phyloP scores from a whole-genome alignment of 1,140 invertebrate species.

The Drosophila watanabei region DNA sequence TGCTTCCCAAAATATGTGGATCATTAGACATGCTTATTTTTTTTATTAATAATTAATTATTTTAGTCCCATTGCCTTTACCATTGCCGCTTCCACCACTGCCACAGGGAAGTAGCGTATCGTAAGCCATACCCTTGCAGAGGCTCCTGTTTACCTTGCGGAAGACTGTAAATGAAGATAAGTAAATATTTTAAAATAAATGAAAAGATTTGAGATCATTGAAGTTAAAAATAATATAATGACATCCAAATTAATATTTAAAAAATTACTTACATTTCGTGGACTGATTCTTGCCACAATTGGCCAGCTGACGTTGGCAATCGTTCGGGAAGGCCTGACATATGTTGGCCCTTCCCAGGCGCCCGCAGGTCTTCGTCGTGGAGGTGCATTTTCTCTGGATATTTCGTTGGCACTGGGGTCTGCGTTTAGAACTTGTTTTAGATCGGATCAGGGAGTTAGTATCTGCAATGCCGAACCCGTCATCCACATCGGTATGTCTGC shows the following conservation, averaged over 20 bases:
- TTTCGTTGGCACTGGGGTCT: slow-evolving; percentile 19
- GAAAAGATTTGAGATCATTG: neutral
- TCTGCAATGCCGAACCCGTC: slow-evolving; percentile 15
- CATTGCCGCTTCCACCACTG: slow-evolving; percentile 1
- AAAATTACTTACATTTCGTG: slow-evolving; percentile 15
- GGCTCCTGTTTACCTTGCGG: slow-evolving; percentile 14
- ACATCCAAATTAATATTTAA: too few species aligned
- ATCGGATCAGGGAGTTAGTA: neutral
- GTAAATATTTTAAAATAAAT: neutral
- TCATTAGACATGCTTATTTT: neutral
- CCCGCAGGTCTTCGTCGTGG: slow-evolving; percentile 7
- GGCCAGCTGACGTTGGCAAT: slow-evolving; percentile 25
- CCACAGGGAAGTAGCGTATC: slow-evolving; percentile 25
- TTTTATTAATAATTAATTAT: neutral
- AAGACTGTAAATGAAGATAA: slow-evolving; percentile 14
- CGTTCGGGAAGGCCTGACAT: slow-evolving; percentile 36
- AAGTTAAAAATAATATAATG: too few species aligned
- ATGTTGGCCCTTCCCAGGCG: slow-evolving; percentile 45
- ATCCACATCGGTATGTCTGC: neutral
- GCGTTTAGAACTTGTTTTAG: slow-evolving; percentile 22
- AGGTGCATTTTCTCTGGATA: slow-evolving; percentile 10
- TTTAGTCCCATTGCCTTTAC: neutral
- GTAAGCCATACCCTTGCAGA: slow-evolving; percentile 23
- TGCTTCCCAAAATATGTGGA: neutral
- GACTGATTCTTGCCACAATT: slow-evolving; percentile 26